A percentile compares a stretch with the other conserved stretches of the same genome.
These are phyloP conservation scores for Nebria salina DNA, from an alignment of 2,888 invertebrate genomes.

Conservation along the genomic window DNA sequence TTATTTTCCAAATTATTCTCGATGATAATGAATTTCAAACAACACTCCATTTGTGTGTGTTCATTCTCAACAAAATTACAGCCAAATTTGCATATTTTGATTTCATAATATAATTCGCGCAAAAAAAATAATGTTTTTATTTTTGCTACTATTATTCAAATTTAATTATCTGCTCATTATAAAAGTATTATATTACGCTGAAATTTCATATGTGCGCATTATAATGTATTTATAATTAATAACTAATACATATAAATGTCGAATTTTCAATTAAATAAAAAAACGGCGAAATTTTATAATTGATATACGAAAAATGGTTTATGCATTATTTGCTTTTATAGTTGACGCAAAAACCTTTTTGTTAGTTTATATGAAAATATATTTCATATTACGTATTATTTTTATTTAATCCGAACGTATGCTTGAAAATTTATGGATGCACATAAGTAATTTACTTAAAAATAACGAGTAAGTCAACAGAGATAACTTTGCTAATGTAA, in stretches of 20 bases:
- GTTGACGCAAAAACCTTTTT: no score
- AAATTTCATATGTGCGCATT: neutral
- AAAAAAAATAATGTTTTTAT: slow-evolving; percentile 5
- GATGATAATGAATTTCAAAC: slow-evolving; percentile 11
- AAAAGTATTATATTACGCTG: neutral
- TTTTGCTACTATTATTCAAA: neutral
- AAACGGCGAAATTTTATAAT: no score
- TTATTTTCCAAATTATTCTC: neutral
- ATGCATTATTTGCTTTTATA: no score
- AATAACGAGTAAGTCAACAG: neutral
- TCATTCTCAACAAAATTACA: no score
- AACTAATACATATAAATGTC: neutral
- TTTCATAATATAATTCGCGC: neutral
- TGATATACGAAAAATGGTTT: no score
- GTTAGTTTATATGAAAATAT: no score
- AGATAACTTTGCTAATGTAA: neutral
- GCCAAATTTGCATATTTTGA: neutral
- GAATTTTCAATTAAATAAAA: no score
- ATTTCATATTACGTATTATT: no score
- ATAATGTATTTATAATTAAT: slow-evolving; percentile 9
- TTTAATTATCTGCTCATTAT: slow-evolving; percentile 16
- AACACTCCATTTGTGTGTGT: neutral
- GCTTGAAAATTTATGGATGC: slow-evolving; percentile 12
- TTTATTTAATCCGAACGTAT: no score
- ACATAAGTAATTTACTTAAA: neutral